Evolutionary conservation across 2,113 vertebrate species (phyloP), one percentile per base, ranked within the genome.

Genomic region (Zosterops japonicus): DNA sequence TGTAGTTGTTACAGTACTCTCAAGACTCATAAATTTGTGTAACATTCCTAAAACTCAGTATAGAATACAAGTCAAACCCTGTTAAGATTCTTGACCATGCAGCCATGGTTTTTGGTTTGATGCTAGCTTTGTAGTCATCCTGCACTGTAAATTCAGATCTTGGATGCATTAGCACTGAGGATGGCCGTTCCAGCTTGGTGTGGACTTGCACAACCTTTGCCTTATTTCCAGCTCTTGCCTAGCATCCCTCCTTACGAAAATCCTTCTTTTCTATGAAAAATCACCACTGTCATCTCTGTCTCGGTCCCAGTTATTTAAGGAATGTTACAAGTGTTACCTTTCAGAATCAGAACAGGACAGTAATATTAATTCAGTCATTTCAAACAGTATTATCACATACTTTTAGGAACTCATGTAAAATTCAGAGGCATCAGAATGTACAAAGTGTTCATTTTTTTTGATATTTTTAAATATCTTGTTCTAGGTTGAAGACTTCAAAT

Each of bases 401-500:
- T 68, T 94, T 84, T 93, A 68, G 70, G 53, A 91, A 72, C 74
- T 85, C 41, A 46, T 67, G 53, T 56, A 89, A 85, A 79, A 90
- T 85, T 83, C 70, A 72, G 55, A 72, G 27, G 15, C 25, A 35
- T 95, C 60, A 59, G 81, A 78, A 91, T 46, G n/a, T 83, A 64
- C 36, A 0, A 82, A 72, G 2, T 76, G 86, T 56, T 71, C 31
- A 28, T 90, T 87, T 46, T 60, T 95, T 92, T 65, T 72, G 11
- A 12, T 93, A 64, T 75, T 79, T 91, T 64, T 14, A 82, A 61
- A 89, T 85, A 46, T 15, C 12, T 85, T 61, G 8, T 71, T 46
- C 1, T 61, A 27, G 36, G 6, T 57, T 88, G 42, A 65, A 76
- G 53, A 50, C 60, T 87, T 91, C 16, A 31, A 21, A 41, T 61